A percentile compares a stretch with the other conserved stretches of the same genome.
These are phyloP conservation scores for Orgyia antiqua DNA, from an alignment of 2,888 invertebrate genomes.

Conservation along the genomic window DNA sequence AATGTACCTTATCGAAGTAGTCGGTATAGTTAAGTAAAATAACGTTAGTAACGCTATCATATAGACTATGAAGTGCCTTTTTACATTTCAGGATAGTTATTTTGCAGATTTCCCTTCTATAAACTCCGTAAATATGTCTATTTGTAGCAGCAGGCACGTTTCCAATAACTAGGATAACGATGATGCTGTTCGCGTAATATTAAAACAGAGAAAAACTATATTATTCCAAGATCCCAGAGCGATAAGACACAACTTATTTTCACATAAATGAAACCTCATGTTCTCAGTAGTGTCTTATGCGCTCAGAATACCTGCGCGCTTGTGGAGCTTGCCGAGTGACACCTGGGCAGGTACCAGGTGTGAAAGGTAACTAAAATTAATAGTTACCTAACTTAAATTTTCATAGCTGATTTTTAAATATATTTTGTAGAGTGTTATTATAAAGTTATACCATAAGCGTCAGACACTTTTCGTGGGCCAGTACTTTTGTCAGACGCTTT, in stretches of 20 bases:
- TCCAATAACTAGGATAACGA: constrained; percentile 19
- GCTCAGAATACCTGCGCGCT: constrained; percentile 1
- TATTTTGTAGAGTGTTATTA: neutral
- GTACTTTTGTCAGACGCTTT: neutral
- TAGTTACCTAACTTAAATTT: neutral
- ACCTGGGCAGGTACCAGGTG: neutral
- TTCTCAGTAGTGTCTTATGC: neutral
- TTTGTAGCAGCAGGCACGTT: constrained; percentile 29
- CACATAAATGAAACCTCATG: constrained; percentile 1
- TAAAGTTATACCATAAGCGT: neutral
- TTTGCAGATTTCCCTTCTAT: constrained; percentile 25
- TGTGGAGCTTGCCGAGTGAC: neutral
- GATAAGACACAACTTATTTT: neutral
- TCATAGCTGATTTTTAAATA: neutral
- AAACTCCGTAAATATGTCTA: constrained; percentile 24
- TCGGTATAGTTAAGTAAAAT: too few species aligned
- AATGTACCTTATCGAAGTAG: too few species aligned
- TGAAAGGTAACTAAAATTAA: neutral
- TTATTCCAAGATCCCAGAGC: neutral
- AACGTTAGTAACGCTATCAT: too few species aligned
- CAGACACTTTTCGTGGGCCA: neutral
- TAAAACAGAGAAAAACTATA: constrained; percentile 10
- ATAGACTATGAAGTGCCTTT: too few species aligned
- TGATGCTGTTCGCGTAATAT: constrained; percentile 15
- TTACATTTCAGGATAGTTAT: too few species aligned